Percentiles rank a stretch among this genome's conserved stretches.
Evolutionary conservation across 2,888 invertebrate genomes (phyloP).

Genomic region (Pristionchus mayeri): DNA sequence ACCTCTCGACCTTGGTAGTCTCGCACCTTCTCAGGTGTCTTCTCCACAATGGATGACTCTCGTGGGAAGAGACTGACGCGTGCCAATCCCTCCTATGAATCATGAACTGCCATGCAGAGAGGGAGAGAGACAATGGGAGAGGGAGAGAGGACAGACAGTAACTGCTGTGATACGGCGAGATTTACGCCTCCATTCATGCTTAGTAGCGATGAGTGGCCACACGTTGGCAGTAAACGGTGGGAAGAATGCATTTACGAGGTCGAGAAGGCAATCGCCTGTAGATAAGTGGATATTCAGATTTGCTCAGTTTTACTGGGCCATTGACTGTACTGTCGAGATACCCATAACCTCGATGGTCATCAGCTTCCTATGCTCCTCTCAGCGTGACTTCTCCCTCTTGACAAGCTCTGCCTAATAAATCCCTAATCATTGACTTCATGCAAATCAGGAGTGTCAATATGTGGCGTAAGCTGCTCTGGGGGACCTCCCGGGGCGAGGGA

Average conservation of each 20-base stretch:
- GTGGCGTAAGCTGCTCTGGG: background rate
- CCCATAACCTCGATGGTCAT: too few species aligned
- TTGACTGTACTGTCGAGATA: too few species aligned
- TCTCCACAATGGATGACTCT: background rate
- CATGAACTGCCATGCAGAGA: conserved; percentile 9
- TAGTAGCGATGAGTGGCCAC: background rate
- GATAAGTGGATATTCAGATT: background rate
- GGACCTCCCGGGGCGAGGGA: conserved; percentile 7
- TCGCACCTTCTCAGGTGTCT: conserved; percentile 37
- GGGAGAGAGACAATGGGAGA: background rate
- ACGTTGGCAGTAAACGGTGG: background rate
- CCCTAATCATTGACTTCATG: conserved; percentile 34
- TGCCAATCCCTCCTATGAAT: background rate
- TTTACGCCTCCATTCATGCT: conserved; percentile 11
- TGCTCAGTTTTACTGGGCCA: too few species aligned
- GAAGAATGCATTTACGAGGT: conserved; percentile 37
- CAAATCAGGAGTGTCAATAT: conserved; percentile 42
- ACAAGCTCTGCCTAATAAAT: conserved; percentile 7
- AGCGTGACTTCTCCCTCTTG: background rate
- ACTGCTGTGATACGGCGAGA: background rate
- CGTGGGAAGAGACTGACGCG: conserved; percentile 27
- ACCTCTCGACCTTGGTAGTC: background rate
- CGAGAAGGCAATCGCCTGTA: background rate
- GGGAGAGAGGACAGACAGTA: background rate
- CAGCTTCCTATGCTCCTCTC: background rate